Percentiles rank a stretch among this genome's conserved stretches.
phyloP scores from a whole-genome alignment of 92 coral and sea anemone genomes.

The Pocillopora grandis region DNA sequence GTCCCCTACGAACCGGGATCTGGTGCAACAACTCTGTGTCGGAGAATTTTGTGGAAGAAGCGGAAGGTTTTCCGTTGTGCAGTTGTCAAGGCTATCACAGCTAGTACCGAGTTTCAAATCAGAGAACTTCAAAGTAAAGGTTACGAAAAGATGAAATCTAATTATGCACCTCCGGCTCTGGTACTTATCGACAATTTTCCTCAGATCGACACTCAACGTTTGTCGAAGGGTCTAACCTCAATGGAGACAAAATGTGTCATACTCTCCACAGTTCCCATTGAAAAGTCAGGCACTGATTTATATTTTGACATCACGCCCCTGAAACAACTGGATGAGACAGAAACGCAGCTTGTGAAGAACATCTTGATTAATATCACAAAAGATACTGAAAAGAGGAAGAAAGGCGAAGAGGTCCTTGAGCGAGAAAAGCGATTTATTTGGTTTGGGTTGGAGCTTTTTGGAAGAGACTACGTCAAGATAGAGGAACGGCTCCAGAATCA shows the following conservation, averaged over 20 bases:
- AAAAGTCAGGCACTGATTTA: constrained; percentile 3
- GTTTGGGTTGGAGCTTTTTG: constrained; percentile 66
- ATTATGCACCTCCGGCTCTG: constrained; percentile 33
- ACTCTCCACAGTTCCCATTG: constrained; percentile 54
- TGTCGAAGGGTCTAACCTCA: constrained; percentile 37
- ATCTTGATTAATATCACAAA: constrained; percentile 39
- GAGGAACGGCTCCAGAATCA: constrained; percentile 51
- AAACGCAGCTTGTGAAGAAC: constrained; percentile 45
- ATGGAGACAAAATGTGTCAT: constrained; percentile 58
- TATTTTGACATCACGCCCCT: constrained; percentile 35
- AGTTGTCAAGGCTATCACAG: constrained; percentile 54
- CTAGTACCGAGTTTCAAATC: constrained; percentile 55
- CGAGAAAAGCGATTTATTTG: constrained; percentile 63
- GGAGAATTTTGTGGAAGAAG: constrained; percentile 64
- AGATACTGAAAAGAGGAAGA: constrained; percentile 28
- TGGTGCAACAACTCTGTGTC: constrained; percentile 69
- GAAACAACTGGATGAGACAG: constrained; percentile 50
- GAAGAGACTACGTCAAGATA: constrained; percentile 55
- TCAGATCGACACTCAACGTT: constrained; percentile 18
- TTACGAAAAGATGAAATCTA: constrained; percentile 34
- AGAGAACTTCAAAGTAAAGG: constrained; percentile 31
- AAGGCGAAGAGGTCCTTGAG: constrained; percentile 52
- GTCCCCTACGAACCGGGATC: constrained; percentile 67
- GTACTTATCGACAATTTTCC: constrained; percentile 51
- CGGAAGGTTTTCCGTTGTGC: constrained; percentile 55